These are phyloP conservation scores for Anthopleura xanthogrammica DNA, from an alignment of 92 coral and sea anemone genomes.

Conservation along the genomic window DNA sequence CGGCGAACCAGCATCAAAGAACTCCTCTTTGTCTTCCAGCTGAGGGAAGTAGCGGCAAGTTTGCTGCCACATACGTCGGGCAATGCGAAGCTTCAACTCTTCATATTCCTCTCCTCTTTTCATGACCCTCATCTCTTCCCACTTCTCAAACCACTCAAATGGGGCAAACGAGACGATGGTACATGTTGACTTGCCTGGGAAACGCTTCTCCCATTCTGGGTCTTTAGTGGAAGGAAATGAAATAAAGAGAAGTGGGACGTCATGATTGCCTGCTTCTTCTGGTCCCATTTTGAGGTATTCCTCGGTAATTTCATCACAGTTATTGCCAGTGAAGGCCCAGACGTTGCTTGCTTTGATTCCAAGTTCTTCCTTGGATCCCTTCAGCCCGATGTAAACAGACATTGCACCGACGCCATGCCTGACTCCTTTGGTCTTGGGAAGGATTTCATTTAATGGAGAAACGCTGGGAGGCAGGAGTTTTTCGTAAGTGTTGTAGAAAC, in stretches of 20 bases:
- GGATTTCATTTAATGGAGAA: constrained; percentile 35
- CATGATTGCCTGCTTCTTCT: constrained; percentile 71
- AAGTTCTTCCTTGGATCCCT: constrained; percentile 82
- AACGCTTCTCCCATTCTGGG: constrained; percentile 88
- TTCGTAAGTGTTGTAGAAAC: constrained; percentile 86
- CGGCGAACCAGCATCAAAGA: constrained; percentile 91
- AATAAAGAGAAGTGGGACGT: constrained; percentile 80
- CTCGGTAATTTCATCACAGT: constrained; percentile 57
- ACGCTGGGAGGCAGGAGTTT: constrained; percentile 51
- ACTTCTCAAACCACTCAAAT: constrained; percentile 87
- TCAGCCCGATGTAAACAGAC: constrained; percentile 80
- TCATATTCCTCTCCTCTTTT: constrained; percentile 92
- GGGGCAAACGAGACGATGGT: constrained; percentile 76
- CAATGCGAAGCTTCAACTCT: constrained; percentile 82
- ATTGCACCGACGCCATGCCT: constrained; percentile 87
- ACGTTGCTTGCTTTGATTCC: constrained; percentile 73
- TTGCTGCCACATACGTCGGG: constrained; percentile 92
- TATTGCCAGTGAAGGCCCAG: constrained; percentile 85
- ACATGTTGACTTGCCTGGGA: constrained; percentile 84
- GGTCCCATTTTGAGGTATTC: constrained; percentile 46
- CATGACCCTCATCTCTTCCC: constrained; percentile 91
- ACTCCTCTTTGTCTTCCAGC: constrained; percentile 77
- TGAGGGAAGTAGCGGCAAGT: constrained; percentile 77
- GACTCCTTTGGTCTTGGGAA: constrained; percentile 56
- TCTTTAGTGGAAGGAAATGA: constrained; percentile 97